These are phyloP conservation scores for Palloptera scutellata DNA, from an alignment of 2,888 invertebrate species.

Conservation along the genomic window DNA sequence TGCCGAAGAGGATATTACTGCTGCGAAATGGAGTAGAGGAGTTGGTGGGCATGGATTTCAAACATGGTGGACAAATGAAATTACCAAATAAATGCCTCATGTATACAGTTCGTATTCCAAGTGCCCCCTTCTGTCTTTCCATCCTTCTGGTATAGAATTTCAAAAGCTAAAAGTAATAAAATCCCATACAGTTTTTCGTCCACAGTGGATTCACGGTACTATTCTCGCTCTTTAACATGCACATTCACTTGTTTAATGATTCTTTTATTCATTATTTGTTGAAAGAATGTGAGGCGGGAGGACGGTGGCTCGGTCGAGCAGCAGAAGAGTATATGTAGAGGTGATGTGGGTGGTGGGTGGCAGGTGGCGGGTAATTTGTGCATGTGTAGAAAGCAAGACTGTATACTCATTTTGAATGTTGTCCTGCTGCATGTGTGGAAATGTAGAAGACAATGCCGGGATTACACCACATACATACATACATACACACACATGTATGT, in stretches of 20 bases:
- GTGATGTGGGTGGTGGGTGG: no score
- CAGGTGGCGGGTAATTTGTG: not conserved
- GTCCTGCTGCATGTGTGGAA: conserved; percentile 35
- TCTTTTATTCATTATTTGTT: conserved; percentile 55
- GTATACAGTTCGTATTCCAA: no score
- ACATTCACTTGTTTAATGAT: conserved; percentile 53
- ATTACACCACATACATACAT: not conserved
- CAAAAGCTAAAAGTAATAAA: no score
- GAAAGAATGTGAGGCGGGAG: not conserved
- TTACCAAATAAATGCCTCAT: no score
- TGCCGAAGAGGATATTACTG: no score
- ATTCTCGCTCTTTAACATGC: conserved; percentile 22
- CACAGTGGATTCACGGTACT: not conserved
- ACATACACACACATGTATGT: no score
- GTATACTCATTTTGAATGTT: conserved; percentile 34
- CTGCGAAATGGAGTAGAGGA: no score
- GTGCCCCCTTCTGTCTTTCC: no score
- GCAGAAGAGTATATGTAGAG: no score
- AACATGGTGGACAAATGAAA: no score
- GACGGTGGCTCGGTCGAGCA: conserved; percentile 5
- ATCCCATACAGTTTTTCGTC: not conserved
- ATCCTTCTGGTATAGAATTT: no score
- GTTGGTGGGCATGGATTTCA: no score
- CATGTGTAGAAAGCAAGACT: not conserved
- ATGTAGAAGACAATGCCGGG: not conserved